These are phyloP conservation scores for Stegastes partitus DNA, from an alignment of 2,113 vertebrate species.

Conservation along the genomic window DNA sequence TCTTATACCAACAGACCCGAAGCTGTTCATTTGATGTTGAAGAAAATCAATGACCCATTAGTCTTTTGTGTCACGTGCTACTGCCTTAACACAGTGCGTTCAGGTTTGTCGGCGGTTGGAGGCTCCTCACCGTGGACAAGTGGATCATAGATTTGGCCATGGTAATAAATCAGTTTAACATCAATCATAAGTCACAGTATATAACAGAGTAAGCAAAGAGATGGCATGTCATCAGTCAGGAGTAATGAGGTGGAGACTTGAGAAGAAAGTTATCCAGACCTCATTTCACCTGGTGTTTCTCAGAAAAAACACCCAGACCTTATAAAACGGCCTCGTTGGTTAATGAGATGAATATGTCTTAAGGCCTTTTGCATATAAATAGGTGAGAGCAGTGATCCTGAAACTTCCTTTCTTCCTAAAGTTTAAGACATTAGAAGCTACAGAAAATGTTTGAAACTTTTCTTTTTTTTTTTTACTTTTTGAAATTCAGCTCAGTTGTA, in stretches of 20 bases:
- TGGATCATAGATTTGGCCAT: conserved; percentile 93
- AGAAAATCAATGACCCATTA: conserved; percentile 26
- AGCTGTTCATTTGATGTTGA: not conserved
- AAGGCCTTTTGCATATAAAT: conserved; percentile 22
- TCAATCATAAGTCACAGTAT: conserved; percentile 25
- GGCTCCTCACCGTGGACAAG: conserved; percentile 87
- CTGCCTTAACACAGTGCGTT: conserved; percentile 61
- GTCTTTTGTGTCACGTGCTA: not conserved
- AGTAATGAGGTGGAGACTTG: conserved; percentile 48
- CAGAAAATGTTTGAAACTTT: not conserved
- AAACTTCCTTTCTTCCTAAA: not conserved
- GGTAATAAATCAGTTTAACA: conserved; percentile 78
- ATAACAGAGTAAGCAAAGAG: conserved; percentile 17
- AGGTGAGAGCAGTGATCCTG: conserved; percentile 9
- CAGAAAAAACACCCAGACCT: conserved; percentile 10
- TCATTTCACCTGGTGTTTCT: conserved; percentile 21
- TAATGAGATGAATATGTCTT: conserved; percentile 40
- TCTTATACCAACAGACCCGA: not conserved
- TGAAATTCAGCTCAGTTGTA: not conserved
- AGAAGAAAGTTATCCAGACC: conserved; percentile 32
- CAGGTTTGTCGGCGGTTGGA: conserved; percentile 90
- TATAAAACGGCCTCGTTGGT: conserved; percentile 1
- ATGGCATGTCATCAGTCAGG: conserved; percentile 46
- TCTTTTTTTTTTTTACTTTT: not conserved
- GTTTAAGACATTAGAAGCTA: not conserved